Percentiles rank a stretch among this genome's conserved stretches.
phyloP scores from a whole-genome alignment of 2,888 invertebrate species.

The Lordiphosa andalusiaca region DNA sequence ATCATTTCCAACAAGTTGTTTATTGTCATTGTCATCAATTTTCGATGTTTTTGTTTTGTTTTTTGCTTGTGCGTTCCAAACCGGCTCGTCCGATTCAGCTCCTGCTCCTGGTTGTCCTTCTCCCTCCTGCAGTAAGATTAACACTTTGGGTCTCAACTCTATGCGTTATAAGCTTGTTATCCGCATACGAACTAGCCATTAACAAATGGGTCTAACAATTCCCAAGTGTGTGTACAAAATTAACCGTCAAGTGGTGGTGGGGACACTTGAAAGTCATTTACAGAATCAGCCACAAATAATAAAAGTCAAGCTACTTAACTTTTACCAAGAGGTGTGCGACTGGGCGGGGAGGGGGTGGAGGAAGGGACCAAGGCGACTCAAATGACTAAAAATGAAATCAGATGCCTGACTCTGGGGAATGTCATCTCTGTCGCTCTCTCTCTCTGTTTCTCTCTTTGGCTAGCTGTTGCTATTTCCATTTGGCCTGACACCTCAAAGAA shows the following conservation, averaged over 20 bases:
- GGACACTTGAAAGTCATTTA: conserved; percentile 67
- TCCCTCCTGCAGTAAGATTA: conserved; percentile 1
- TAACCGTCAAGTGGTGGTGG: conserved; percentile 32
- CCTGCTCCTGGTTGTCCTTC: neutral
- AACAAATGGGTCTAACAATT: conserved; percentile 7
- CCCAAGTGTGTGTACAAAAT: conserved; percentile 19
- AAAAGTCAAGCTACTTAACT: conserved; percentile 72
- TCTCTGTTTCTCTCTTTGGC: conserved; percentile 3
- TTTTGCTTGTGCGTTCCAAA: conserved; percentile 19
- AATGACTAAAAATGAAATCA: conserved; percentile 67
- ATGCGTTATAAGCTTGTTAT: conserved; percentile 20
- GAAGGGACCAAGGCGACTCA: conserved; percentile 40
- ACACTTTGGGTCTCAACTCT: conserved; percentile 6
- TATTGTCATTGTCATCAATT: conserved; percentile 64
- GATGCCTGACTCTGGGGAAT: conserved; percentile 52
- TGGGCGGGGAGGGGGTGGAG: conserved; percentile 6
- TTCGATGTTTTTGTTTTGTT: conserved; percentile 3
- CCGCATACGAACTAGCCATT: conserved; percentile 18
- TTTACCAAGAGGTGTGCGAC: conserved; percentile 35
- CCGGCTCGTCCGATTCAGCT: conserved; percentile 42
- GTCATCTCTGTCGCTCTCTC: neutral
- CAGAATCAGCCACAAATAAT: conserved; percentile 72
- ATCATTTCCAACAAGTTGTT: conserved; percentile 6
- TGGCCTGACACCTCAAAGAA: conserved; percentile 41
- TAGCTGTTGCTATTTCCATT: neutral